Evolutionary conservation across 2,888 invertebrate genomes (phyloP), one percentile per base, ranked within the genome.

Genomic region (Phaonia tiefii): DNA sequence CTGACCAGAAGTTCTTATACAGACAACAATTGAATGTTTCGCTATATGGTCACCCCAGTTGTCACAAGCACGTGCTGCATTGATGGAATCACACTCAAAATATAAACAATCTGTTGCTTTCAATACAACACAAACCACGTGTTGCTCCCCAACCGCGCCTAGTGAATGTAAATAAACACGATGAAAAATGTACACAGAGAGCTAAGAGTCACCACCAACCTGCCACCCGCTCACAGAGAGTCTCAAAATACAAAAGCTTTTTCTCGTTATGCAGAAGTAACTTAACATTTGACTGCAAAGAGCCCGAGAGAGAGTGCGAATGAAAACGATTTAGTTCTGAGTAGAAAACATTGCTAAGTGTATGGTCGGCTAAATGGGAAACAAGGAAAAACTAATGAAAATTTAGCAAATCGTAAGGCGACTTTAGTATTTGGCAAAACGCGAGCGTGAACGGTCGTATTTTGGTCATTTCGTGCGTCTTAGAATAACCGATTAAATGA

Each of bases 401-500:
- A 83, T 85, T 79, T 81, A 84, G 79, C 84, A 83, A 75, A 85
- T 78, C 67, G 75, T 49, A 84, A 77, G 73, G 80, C 83, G 85
- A 83, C 83, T 76, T 88, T 86, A 89, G 89, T 89, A 86, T 85
- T 86, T 85, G 83, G 86, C 82, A 84, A 85, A 85, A 83, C 87
- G 88, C 86, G 84, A 83, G 82, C 86, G 86, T 83, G 84, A 80
- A 76, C 86, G 86, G 88, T 86, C 80, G 71, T 60, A 56, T 73
- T 26, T 54, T n/a, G n/a, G n/a, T n/a, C 63, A 42, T 63, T 70
- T 51, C 46, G 66, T 44, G 56, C 60, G 51, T 70, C 13, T 26
- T 51, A 25, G 39, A 17, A 31, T n/a, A 31, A 31, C 69, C 51
- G 44, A 49, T 39, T 22, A 31, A 66, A 37, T 10, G 51, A 22